A percentile compares a stretch with the other conserved stretches of the same genome.
These are phyloP conservation scores for Meloidogyne floridensis DNA, from an alignment of 1,140 invertebrate genomes.

Conservation along the genomic window DNA sequence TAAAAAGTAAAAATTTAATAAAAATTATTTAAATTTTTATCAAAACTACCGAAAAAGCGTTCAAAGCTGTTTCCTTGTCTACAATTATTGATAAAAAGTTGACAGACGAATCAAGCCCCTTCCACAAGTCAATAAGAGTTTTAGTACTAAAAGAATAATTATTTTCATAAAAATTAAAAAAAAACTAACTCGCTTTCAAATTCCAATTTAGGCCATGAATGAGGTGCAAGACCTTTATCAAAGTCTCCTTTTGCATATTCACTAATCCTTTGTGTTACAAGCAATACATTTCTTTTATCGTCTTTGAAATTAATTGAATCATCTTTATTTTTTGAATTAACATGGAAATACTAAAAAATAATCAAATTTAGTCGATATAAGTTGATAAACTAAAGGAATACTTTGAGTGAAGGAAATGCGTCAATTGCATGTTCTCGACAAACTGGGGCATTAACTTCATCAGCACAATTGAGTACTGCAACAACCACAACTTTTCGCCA, in stretches of 20 bases:
- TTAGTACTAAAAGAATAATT: slow-evolving; percentile 1
- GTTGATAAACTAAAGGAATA: background rate
- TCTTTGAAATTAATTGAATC: slow-evolving; percentile 41
- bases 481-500: slow-evolving; percentile 46
- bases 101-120: background rate
- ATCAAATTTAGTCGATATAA: no score
- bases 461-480: slow-evolving; percentile 64
- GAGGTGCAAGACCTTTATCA: slow-evolving; percentile 35
- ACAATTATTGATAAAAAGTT: slow-evolving; percentile 37
- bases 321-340: slow-evolving; percentile 42
- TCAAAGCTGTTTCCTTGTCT: slow-evolving; percentile 38
- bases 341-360: slow-evolving; percentile 51
- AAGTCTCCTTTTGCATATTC: slow-evolving; percentile 43
- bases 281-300: slow-evolving; percentile 47
- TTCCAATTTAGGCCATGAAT: slow-evolving; percentile 49
- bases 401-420: slow-evolving; percentile 79
- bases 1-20: background rate
- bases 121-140: slow-evolving; percentile 37
- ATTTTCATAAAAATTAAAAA: background rate
- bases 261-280: slow-evolving; percentile 32
- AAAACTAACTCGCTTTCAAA: slow-evolving; percentile 8
- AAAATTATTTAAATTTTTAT: background rate
- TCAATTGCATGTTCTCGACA: slow-evolving; percentile 83
- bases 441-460: slow-evolving; percentile 71
- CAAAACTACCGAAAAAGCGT: slow-evolving; percentile 37